Evolutionary conservation across 2,888 invertebrate species (phyloP).

Genomic region (Pardosa pseudoannulata): DNA sequence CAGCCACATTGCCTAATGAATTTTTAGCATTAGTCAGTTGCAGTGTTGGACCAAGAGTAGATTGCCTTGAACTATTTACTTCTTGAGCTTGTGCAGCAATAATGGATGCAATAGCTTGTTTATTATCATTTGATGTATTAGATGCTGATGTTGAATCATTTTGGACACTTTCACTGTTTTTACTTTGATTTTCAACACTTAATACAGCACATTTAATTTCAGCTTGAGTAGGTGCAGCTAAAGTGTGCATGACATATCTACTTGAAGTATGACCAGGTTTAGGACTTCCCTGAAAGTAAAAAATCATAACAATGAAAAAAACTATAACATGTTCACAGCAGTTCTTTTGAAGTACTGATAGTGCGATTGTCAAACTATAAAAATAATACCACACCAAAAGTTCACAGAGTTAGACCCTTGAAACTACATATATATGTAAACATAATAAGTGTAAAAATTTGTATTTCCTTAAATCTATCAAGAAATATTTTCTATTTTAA

Average conservation of each 20-base stretch:
- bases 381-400: too few species aligned
- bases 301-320: too few species aligned
- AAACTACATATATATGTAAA: too few species aligned
- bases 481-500: too few species aligned
- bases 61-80: conserved; percentile 47
- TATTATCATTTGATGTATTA: conserved; percentile 12
- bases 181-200: conserved; percentile 42
- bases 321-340: too few species aligned
- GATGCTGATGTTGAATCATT: conserved; percentile 2
- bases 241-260: conserved; percentile 51
- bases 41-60: conserved; percentile 55
- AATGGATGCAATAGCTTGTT: conserved; percentile 18
- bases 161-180: conserved; percentile 25
- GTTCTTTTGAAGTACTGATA: too few species aligned
- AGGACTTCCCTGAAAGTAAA: conserved; percentile 63
- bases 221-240: conserved; percentile 39
- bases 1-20: conserved; percentile 72
- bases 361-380: too few species aligned
- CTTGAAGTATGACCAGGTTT: conserved; percentile 41
- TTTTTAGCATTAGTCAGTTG: conserved; percentile 70
- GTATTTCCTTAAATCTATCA: too few species aligned
- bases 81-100: conserved; percentile 34
- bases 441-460: too few species aligned
- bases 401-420: too few species aligned
- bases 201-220: conserved; percentile 45